These are phyloP conservation scores for Ctenodactylus gundi DNA, from an alignment of 2,113 vertebrate genomes.

Conservation along the genomic window DNA sequence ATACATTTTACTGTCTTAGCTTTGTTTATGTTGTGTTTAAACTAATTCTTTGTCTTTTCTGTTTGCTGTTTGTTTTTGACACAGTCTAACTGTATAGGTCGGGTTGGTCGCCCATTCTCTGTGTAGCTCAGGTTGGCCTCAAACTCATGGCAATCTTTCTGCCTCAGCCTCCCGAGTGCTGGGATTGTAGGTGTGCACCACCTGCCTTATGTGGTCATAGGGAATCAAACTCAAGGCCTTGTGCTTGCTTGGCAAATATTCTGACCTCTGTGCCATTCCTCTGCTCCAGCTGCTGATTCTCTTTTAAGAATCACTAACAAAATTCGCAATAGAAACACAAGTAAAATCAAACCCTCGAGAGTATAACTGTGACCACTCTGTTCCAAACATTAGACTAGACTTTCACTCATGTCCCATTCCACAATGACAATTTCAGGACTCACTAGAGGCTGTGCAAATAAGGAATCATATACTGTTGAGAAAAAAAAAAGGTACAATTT, in stretches of 20 bases:
- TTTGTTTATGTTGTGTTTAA: background rate
- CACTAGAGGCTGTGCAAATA: background rate
- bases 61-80: too few relatives aligned
- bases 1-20: background rate
- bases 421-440: background rate
- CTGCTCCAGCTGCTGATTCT: background rate
- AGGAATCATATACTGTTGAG: background rate
- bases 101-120: too few relatives aligned
- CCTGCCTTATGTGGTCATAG: too few relatives aligned
- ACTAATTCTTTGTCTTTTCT: too few relatives aligned
- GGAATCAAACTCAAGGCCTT: too few relatives aligned
- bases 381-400: rapidly evolving
- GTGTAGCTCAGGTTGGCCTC: too few relatives aligned
- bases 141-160: too few relatives aligned
- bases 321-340: background rate
- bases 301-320: background rate
- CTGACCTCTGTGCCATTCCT: too few relatives aligned
- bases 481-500: background rate
- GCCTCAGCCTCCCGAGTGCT: too few relatives aligned
- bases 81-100: too few relatives aligned
- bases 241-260: too few relatives aligned
- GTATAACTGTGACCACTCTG: background rate
- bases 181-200: too few relatives aligned
- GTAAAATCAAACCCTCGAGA: background rate
- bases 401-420: background rate